These are phyloP conservation scores for Axea sp. DNA, from an alignment of 2,888 invertebrate species.

Conservation along the genomic window DNA sequence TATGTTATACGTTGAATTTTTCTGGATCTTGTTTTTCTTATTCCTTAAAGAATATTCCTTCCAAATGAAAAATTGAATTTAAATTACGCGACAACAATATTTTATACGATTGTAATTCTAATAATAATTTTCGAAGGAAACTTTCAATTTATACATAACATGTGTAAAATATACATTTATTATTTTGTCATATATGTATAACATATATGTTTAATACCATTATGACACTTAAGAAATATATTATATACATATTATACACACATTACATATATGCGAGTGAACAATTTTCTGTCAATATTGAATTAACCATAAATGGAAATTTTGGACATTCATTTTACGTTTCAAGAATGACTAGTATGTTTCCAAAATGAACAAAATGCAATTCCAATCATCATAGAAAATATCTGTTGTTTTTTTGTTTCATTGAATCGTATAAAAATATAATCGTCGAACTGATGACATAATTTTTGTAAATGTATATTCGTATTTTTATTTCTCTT, in stretches of 20 bases:
- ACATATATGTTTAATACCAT: conserved; percentile 22
- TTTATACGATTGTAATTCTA: conserved; percentile 31
- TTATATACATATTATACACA: conserved; percentile 29
- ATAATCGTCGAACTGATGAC: conserved; percentile 23
- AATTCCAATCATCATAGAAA: too few relatives aligned
- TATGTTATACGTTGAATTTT: conserved; percentile 8
- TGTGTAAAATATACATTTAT: too few relatives aligned
- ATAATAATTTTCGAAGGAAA: too few relatives aligned
- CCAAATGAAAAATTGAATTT: conserved; percentile 11
- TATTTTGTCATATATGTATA: conserved; percentile 30
- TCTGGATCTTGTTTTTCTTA: neutral
- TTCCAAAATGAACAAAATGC: too few relatives aligned
- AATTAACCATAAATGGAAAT: too few relatives aligned
- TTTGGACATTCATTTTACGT: too few relatives aligned
- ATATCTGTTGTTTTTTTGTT: too few relatives aligned
- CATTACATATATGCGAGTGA: too few relatives aligned
- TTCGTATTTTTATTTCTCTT: conserved; percentile 3
- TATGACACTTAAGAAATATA: conserved; percentile 7
- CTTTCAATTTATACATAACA: too few relatives aligned
- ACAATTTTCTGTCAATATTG: too few relatives aligned
- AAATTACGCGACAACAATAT: conserved; percentile 31
- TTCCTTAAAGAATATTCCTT: conserved; percentile 7
- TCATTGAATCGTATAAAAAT: conserved; percentile 39
- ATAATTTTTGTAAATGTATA: neutral
- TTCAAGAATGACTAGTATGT: too few relatives aligned